Evolutionary conservation across 1,140 invertebrate genomes (phyloP).

Genomic region (Paracyclopina nana): DNA sequence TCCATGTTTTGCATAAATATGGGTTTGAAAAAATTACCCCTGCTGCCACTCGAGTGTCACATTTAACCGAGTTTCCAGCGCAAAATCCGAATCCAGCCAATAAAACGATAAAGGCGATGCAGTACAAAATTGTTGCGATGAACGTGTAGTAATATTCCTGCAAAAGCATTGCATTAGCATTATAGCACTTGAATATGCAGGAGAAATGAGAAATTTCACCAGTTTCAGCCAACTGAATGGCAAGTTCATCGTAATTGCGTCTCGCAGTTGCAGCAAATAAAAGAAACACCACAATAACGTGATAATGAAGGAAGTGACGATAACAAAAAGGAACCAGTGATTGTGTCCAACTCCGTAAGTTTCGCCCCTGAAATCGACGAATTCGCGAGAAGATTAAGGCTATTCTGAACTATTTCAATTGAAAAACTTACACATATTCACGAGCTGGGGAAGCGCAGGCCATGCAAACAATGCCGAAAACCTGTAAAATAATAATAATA

Average conservation of each 20-base stretch:
- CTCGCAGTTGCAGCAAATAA: slow-evolving; percentile 52
- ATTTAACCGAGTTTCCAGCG: slow-evolving; percentile 22
- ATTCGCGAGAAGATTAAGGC: no score
- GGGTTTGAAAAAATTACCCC: slow-evolving; percentile 36
- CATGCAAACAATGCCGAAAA: slow-evolving; percentile 60
- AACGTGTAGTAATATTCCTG: slow-evolving; percentile 55
- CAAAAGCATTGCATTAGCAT: no score
- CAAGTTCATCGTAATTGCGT: slow-evolving; percentile 38
- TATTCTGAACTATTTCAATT: neutral
- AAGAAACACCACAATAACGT: slow-evolving; percentile 55
- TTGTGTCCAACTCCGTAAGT: slow-evolving; percentile 12
- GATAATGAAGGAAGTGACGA: slow-evolving; percentile 50
- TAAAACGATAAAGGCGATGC: slow-evolving; percentile 54
- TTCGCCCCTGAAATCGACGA: neutral
- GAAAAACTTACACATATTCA: neutral
- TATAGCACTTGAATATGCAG: no score
- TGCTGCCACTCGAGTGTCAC: slow-evolving; percentile 42
- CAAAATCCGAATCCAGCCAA: slow-evolving; percentile 25
- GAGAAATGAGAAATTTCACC: no score
- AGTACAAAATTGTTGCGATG: slow-evolving; percentile 43
- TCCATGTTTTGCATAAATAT: no score
- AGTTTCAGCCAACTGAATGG: slow-evolving; percentile 53
- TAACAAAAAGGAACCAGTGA: slow-evolving; percentile 61
- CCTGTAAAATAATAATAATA: no score
- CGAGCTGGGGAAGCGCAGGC: slow-evolving; percentile 41